Evolutionary conservation across 2,888 invertebrate species (phyloP), one percentile per base, ranked within the genome.

Genomic region (Teleiodes luculella): DNA sequence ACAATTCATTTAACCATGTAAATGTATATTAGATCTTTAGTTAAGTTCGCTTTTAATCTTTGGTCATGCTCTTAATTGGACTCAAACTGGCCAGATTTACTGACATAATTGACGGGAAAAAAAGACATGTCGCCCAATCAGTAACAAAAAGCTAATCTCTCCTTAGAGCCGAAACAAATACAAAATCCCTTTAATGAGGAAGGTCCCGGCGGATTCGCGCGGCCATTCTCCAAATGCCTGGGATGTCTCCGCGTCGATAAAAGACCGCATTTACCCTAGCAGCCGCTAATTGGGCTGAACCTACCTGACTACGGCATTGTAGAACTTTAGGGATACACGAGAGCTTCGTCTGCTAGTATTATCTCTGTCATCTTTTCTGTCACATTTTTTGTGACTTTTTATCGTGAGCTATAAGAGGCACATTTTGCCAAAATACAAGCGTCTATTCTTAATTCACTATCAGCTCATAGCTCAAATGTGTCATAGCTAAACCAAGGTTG

Each of bases 281-380:
- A 59, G 57, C 53, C 63, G 63, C 70, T 78, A 76, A 76, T 77
- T 78, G 73, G 75, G 71, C 68, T 72, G 58, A 59, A 59, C 67
- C 58, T 56, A 14, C 16, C 63, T 64, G 64, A 45, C 36, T 39
- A 43, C 13, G n/a, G 43, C n/a, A 8, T 24, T 24, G 11, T 4
- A n/a, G 1, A 6, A n/a, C 41, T 39, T 39, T 16, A n/a, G 13
- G 4, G n/a, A 36, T 14, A 1, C 3, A 36, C 1, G 3, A 14
- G 5, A 1, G 13, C 6, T 24, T 24, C 24, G 6, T 24, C 24
- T 24, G 24, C 24, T 24, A 24, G 6, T 24, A 6, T 24, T 24
- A 24, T 24, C 24, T n/a, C n/a, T n/a, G n/a, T n/a, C n/a, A n/a
- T n/a, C n/a, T n/a, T n/a, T n/a, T n/a, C n/a, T n/a, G n/a, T n/a